These are phyloP conservation scores for Laspeyria flexula DNA, from an alignment of 2,888 invertebrate species.

Conservation along the genomic window DNA sequence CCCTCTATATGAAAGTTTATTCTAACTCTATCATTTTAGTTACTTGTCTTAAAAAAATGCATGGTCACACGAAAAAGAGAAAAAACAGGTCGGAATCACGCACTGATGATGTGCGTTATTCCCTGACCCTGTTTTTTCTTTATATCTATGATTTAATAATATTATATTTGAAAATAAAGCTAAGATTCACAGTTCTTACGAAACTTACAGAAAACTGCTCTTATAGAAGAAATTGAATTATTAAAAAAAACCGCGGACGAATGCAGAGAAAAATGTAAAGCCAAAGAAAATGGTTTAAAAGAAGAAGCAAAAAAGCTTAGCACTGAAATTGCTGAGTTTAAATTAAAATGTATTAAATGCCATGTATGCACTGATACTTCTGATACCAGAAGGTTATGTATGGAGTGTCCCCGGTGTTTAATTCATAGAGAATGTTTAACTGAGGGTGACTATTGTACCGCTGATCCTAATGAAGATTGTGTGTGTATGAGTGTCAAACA, in stretches of 20 bases:
- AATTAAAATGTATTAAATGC: conserved; percentile 60
- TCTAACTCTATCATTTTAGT: too few species aligned
- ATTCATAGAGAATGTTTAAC: conserved; percentile 59
- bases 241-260: conserved; percentile 55
- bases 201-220: conserved; percentile 62
- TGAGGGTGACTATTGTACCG: conserved; percentile 54
- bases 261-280: conserved; percentile 66
- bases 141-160: too few species aligned
- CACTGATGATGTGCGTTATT: too few species aligned
- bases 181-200: neutral
- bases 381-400: conserved; percentile 64
- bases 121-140: too few species aligned
- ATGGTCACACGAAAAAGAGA: too few species aligned
- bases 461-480: conserved; percentile 62
- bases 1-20: too few species aligned
- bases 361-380: conserved; percentile 64
- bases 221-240: conserved; percentile 63
- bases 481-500: conserved; percentile 69
- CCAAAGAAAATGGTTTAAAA: conserved; percentile 53
- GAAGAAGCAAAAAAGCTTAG: conserved; percentile 61
- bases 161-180: too few species aligned
- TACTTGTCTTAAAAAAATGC: too few species aligned
- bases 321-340: conserved; percentile 53
- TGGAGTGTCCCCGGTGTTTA: conserved; percentile 71
- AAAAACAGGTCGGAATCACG: too few species aligned